Percentiles rank a stretch among this genome's conserved stretches.
These are phyloP conservation scores for Paramuricea clavata DNA, from an alignment of 92 coral and sea anemone genomes.

Conservation along the genomic window DNA sequence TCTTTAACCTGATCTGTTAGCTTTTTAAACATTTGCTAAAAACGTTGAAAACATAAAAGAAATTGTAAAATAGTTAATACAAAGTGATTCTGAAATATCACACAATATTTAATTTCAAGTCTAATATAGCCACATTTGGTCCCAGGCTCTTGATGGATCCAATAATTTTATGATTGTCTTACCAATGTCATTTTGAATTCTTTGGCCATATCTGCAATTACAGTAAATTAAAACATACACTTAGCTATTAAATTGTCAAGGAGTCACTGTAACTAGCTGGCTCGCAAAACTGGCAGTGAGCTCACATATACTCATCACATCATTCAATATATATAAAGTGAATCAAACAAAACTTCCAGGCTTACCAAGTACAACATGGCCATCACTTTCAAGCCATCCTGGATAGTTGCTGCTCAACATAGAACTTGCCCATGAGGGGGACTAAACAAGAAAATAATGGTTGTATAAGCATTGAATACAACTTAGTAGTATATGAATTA, in stretches of 20 bases:
- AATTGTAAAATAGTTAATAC: not conserved
- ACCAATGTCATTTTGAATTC: conserved; percentile 92
- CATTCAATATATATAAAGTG: no score
- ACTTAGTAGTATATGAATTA: no score
- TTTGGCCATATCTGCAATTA: conserved; percentile 68
- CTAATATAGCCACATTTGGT: no score
- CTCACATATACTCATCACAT: no score
- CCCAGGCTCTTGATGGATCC: no score
- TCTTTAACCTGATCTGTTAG: conserved; percentile 94
- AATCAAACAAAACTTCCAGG: not conserved
- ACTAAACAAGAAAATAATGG: not conserved
- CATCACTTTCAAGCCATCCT: conserved; percentile 28
- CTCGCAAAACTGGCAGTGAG: no score
- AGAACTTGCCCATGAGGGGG: conserved; percentile 42
- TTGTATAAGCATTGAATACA: not conserved
- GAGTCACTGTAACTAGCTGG: no score
- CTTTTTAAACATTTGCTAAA: conserved; percentile 94
- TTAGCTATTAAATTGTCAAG: not conserved
- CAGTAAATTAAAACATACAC: not conserved
- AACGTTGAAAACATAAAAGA: not conserved
- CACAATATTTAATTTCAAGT: no score
- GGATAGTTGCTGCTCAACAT: conserved; percentile 41
- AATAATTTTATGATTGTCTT: conserved; percentile 40
- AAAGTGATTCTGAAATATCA: not conserved
- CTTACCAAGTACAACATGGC: not conserved